Base-by-base conservation (phyloP, 2,797 vertebrate species). In the Artibeus lituratus region DNA sequence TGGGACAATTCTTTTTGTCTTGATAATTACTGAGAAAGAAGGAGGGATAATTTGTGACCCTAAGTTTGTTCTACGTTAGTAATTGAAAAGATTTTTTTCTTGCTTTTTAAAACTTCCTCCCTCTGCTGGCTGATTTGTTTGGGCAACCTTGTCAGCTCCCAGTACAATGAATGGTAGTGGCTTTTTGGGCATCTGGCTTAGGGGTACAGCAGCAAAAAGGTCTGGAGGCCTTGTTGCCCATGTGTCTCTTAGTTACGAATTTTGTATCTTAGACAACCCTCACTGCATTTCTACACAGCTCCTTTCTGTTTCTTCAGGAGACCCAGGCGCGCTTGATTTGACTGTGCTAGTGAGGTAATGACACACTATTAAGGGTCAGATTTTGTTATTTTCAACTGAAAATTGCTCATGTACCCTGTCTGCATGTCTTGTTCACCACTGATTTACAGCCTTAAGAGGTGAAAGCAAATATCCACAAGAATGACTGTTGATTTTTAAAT, bases 351-450 rank as follows among this genome's bases (percentile, higher is more conserved):
- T n/a, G 15, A 87, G 37, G 10, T 92, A 72, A 22, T 84, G 42
- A 73, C 59, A 86, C 22, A 94, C 81, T 96, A 96, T 92, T 83
- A 84, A 96, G 57, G 55, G 86, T 69, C 37, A 74, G 22, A 77
- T 90, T 91, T 97, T 93, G 12, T 86, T 84, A 81, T 73, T 94
- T 97, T 95, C 90, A 92, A 59, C 49, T 85, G 76, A 91, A 82
- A 90, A 73, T 95, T 94, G 51, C 93, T 89, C 39, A 49, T 7
- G 32, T 72, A 49, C 57, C 39, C 44, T 80, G 2, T 91, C 26
- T 87, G 87, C 15, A 53, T 93, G 53, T 24, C 65, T 94, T 95
- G 10, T 90, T 96, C 59, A 70, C 35, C 37, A 24, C 53, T 86
- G 18, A 59, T 92, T 74, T 95, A 91, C 42, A 88, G 15, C 32